Conservation (phyloP, 2,113 vertebrate genomes). For the Sinocyclocheilus maitianheensis region DNA sequence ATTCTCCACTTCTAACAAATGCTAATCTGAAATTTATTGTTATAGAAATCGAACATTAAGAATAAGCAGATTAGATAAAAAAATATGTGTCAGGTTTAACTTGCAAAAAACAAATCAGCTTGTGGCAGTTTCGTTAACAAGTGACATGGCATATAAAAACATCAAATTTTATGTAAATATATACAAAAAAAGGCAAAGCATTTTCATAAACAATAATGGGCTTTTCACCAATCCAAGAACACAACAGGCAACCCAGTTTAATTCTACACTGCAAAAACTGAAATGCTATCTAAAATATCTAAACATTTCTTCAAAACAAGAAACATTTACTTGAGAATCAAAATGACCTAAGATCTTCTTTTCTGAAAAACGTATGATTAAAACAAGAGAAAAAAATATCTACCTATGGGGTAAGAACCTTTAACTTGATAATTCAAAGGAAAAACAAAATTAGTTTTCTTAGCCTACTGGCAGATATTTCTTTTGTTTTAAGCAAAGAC, state of each 20-base stretch:
- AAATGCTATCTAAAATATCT: background rate
- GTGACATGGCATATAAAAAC: background rate
- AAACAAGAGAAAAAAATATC: background rate
- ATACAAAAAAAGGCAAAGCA: background rate
- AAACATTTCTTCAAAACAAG: background rate
- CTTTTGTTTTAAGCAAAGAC: background rate
- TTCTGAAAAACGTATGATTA: background rate
- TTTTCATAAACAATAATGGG: slow-evolving; percentile 22
- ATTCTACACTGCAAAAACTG: background rate
- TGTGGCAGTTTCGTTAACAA: background rate
- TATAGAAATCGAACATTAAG: background rate
- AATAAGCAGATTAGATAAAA: background rate
- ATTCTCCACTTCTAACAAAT: slow-evolving; percentile 35
- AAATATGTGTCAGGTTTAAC: background rate
- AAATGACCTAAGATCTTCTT: background rate
- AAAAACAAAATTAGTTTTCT: too few species aligned
- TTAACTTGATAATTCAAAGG: too few species aligned
- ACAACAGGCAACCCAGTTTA: slow-evolving; percentile 22
- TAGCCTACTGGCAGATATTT: background rate
- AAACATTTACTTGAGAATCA: background rate
- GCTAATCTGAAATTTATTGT: background rate
- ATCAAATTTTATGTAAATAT: background rate
- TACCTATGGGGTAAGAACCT: too few species aligned
- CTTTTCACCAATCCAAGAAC: slow-evolving; percentile 10
- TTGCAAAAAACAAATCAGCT: background rate